Conservation (phyloP, 2,113 vertebrate species). For the Girardinichthys multiradiatus region DNA sequence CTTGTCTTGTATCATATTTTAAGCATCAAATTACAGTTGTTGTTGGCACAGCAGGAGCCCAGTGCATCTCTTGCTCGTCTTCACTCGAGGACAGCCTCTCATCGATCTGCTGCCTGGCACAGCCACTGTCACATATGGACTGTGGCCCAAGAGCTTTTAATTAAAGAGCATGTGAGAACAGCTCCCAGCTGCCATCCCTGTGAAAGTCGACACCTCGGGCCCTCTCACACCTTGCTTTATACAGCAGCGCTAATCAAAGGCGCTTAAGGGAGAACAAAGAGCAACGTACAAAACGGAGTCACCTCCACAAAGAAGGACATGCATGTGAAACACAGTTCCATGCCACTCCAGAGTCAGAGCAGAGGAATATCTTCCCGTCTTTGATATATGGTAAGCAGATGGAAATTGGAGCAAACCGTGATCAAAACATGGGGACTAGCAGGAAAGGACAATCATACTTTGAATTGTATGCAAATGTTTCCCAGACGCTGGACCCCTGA, state of each 20-base stretch:
- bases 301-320: constrained; percentile 54
- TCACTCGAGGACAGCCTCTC: constrained; percentile 69
- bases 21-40: constrained; percentile 71
- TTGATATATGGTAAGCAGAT: constrained; percentile 72
- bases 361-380: constrained; percentile 36
- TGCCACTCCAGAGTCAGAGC: constrained; percentile 20
- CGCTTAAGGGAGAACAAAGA: constrained; percentile 74
- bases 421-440: constrained; percentile 71
- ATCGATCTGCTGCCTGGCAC: constrained; percentile 77
- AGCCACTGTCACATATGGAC: constrained; percentile 78
- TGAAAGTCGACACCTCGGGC: constrained; percentile 78
- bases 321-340: constrained; percentile 46
- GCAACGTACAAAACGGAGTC: constrained; percentile 62
- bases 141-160: constrained; percentile 81
- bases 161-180: constrained; percentile 83
- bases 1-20: constrained; percentile 65
- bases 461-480: constrained; percentile 80
- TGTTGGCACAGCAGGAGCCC: constrained; percentile 47
- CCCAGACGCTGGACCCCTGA: constrained; percentile 71
- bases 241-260: constrained; percentile 75
- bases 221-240: constrained; percentile 67
- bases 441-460: constrained; percentile 72
- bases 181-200: constrained; percentile 79
- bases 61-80: constrained; percentile 65
- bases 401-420: constrained; percentile 76